Percentiles rank a stretch among this genome's conserved stretches.
Conservation (phyloP, 92 coral and sea anemone species). For the Porites lobata region DNA sequence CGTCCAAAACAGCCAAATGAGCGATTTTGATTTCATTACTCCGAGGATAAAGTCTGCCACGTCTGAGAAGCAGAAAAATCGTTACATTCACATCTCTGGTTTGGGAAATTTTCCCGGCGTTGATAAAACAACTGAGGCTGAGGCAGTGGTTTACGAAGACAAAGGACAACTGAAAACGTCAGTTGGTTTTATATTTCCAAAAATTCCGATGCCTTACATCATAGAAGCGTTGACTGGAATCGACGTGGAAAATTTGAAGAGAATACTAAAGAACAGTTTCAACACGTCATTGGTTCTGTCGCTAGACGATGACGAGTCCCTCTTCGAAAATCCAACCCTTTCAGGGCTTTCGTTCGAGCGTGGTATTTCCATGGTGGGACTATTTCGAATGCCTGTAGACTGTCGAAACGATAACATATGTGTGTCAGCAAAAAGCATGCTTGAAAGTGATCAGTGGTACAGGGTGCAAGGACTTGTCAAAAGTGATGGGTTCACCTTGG, state of each 20-base stretch:
- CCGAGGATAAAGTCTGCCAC: conserved; percentile 79
- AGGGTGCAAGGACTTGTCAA: conserved; percentile 92
- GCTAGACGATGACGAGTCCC: conserved; percentile 79
- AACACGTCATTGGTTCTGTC: conserved; percentile 91
- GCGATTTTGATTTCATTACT: conserved; percentile 78
- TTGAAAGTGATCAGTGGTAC: conserved; percentile 93
- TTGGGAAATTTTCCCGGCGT: conserved; percentile 89
- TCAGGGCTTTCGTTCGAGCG: conserved; percentile 84
- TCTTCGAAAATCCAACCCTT: conserved; percentile 90
- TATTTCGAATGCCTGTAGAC: conserved; percentile 89
- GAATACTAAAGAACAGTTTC: conserved; percentile 79
- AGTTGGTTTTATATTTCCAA: conserved; percentile 88
- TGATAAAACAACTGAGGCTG: conserved; percentile 90
- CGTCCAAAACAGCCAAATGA: conserved; percentile 88
- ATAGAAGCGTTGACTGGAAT: conserved; percentile 94
- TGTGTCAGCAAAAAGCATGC: conserved; percentile 80
- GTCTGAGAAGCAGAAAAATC: conserved; percentile 72
- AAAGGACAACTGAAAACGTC: conserved; percentile 82
- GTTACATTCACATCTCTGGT: conserved; percentile 84
- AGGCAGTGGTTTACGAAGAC: conserved; percentile 94
- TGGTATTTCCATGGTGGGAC: conserved; percentile 89
- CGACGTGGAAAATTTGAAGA: conserved; percentile 72
- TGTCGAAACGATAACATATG: conserved; percentile 84
- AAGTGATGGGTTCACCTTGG: conserved; percentile 76
- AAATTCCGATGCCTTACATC: conserved; percentile 85